Conservation (phyloP, 2,888 invertebrate genomes). For the Oligia latruncula region DNA sequence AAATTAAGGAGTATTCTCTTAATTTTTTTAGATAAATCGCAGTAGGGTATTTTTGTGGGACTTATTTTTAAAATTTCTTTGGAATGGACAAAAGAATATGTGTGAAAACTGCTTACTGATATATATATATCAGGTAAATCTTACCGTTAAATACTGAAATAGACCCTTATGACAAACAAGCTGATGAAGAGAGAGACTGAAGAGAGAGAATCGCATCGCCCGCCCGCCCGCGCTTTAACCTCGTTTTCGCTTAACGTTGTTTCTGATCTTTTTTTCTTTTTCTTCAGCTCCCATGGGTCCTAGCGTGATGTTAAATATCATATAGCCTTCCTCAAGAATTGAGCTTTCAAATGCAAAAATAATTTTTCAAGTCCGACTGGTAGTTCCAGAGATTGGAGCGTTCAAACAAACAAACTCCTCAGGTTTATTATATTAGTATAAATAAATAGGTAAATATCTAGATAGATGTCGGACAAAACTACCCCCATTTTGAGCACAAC, state of each 20-base stretch:
- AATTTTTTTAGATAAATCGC: too few relatives aligned
- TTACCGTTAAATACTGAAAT: not conserved
- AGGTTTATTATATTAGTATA: not conserved
- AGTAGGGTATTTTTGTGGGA: not conserved
- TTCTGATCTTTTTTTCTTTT: not conserved
- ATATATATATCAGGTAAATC: not conserved
- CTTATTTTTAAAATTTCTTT: not conserved
- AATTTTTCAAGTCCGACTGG: not conserved
- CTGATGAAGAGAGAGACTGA: not conserved
- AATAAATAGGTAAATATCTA: not conserved
- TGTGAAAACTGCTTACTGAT: not conserved
- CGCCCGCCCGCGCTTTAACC: too few relatives aligned
- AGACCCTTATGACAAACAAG: not conserved
- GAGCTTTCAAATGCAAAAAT: not conserved
- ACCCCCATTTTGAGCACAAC: constrained; percentile 8
- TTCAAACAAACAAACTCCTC: not conserved
- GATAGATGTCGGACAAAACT: not conserved
- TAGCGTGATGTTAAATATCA: not conserved
- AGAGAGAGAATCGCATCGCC: not conserved
- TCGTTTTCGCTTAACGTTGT: not conserved
- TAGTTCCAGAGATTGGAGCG: not conserved
- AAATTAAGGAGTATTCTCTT: not conserved
- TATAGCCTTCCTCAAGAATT: not conserved
- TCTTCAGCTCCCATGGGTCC: not conserved
- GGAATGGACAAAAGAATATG: too few relatives aligned